Evolutionary conservation across 1,140 invertebrate genomes (phyloP).

Genomic region (Trachymyrmex septentrionalis): DNA sequence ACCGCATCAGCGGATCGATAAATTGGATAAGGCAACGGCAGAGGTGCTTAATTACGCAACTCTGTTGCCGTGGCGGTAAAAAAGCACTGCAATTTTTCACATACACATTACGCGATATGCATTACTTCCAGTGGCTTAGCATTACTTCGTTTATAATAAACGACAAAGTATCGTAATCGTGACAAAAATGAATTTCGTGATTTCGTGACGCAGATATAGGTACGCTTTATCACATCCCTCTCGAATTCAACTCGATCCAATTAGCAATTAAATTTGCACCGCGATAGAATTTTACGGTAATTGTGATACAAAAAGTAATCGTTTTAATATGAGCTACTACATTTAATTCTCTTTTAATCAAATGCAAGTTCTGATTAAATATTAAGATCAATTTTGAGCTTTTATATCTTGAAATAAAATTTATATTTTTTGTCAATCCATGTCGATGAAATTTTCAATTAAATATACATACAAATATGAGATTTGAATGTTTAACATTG

Average conservation of each 20-base stretch:
- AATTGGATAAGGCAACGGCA: conserved; percentile 24
- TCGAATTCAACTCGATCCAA: neutral
- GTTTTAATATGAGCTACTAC: neutral
- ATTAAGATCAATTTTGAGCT: neutral
- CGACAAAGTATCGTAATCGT: conserved; percentile 9
- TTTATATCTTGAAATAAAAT: neutral
- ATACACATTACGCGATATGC: conserved; percentile 13
- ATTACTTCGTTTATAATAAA: conserved; percentile 32
- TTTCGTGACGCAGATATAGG: neutral
- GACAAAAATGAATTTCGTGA: conserved; percentile 29
- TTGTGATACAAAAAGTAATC: conserved; percentile 18
- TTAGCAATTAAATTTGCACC: conserved; percentile 33
- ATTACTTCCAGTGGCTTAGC: conserved; percentile 22
- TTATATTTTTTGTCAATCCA: neutral
- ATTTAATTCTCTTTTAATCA: conserved; percentile 37
- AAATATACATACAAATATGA: neutral
- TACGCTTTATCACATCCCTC: neutral
- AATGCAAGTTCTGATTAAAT: neutral
- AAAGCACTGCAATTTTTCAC: conserved; percentile 44
- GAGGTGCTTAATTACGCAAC: conserved; percentile 47
- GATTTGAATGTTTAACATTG: neutral
- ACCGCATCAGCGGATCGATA: conserved; percentile 65
- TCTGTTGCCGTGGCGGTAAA: neutral
- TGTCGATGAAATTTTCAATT: neutral
- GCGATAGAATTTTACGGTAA: conserved; percentile 8